Evolutionary conservation across 2,113 vertebrate species (phyloP), one percentile per base, ranked within the genome.

Genomic region (Callopanchax toddi): DNA sequence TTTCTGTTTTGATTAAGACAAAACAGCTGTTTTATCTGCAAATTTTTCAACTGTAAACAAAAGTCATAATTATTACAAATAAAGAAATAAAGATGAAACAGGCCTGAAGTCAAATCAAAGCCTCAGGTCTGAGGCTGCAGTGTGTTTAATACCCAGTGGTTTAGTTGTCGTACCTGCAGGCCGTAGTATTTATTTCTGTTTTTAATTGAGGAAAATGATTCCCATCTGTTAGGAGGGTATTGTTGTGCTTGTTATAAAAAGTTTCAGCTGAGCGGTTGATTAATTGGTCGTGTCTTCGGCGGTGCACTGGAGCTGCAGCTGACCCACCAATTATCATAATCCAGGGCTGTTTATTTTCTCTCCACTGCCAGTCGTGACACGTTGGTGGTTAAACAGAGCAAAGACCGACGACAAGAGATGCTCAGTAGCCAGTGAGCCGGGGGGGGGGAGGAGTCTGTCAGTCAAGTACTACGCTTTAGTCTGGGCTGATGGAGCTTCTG

Each of bases 161-260:
- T 58, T 45, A 91, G 88, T 92, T 94, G 94, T 91, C 69, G 84
- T 82, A 51, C 49, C 49, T 51, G 48, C n/a, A 83, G 60, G 85
- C 75, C 51, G 15, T 86, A n/a, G n/a, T n/a, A n/a, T n/a, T n/a
- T n/a, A n/a, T n/a, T n/a, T n/a, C n/a, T n/a, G n/a, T n/a, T n/a
- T n/a, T 92, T 95, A 95, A 95, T 94, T 90, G 89, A 87, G 81
- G 86, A 81, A 95, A 95, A 96, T 94, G 88, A 92, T 89, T 97
- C 80, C 94, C 94, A 95, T 94, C 91, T 96, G 95, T 91, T 83
- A 84, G 82, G 76, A 90, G 90, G 91, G 91, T 92, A 93, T 94
- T 91, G 88, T 94, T 92, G 78, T 86, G 71, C 70, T 91, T 63
- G 87, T 93, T 92, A 87, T 91, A 94, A 93, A 91, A 87, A 86